phyloP scores from a whole-genome alignment of 2,797 vertebrate genomes.

The Galaxias olidus region DNA sequence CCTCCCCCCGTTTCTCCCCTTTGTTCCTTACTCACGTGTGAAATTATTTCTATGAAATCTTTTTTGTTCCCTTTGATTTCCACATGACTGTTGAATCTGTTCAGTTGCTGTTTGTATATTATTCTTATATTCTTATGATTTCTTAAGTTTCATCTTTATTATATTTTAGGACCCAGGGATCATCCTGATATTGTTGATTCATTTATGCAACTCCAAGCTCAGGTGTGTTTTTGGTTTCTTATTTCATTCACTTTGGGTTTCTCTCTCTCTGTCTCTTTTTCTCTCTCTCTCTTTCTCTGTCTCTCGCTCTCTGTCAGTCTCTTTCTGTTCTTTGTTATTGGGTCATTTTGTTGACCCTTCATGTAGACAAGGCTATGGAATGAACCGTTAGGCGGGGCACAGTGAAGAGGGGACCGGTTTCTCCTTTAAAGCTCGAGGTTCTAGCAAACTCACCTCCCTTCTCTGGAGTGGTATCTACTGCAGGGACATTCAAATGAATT shows the following conservation, averaged over 20 bases:
- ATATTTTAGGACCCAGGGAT: slow-evolving; percentile 99
- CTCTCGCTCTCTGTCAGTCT: slow-evolving; percentile 81
- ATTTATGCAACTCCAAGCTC: slow-evolving; percentile 99
- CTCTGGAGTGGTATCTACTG: not conserved
- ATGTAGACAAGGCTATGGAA: slow-evolving; percentile 66
- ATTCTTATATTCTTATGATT: slow-evolving; percentile 91
- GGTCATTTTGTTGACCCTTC: slow-evolving; percentile 59
- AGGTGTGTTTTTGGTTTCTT: slow-evolving; percentile 99
- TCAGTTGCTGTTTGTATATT: slow-evolving; percentile 99
- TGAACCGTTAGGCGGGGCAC: slow-evolving; percentile 59
- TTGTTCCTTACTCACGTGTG: slow-evolving; percentile 86
- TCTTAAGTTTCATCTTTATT: slow-evolving; percentile 99
- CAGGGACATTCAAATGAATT: not conserved
- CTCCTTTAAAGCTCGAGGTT: slow-evolving; percentile 63
- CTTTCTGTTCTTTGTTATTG: slow-evolving; percentile 73
- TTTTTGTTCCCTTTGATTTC: slow-evolving; percentile 81
- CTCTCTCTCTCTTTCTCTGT: slow-evolving; percentile 58
- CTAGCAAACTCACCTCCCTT: slow-evolving; percentile 54
- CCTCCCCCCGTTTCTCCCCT: slow-evolving; percentile 74
- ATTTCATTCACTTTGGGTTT: slow-evolving; percentile 99
- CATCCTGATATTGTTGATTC: slow-evolving; percentile 99
- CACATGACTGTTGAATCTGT: slow-evolving; percentile 99
- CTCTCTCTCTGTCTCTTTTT: slow-evolving; percentile 88
- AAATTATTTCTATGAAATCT: slow-evolving; percentile 94
- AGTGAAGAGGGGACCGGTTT: slow-evolving; percentile 62